Evolutionary conservation across 2,888 invertebrate species (phyloP), one percentile per base, ranked within the genome.

Genomic region (Ommatoiulus sabulosus): DNA sequence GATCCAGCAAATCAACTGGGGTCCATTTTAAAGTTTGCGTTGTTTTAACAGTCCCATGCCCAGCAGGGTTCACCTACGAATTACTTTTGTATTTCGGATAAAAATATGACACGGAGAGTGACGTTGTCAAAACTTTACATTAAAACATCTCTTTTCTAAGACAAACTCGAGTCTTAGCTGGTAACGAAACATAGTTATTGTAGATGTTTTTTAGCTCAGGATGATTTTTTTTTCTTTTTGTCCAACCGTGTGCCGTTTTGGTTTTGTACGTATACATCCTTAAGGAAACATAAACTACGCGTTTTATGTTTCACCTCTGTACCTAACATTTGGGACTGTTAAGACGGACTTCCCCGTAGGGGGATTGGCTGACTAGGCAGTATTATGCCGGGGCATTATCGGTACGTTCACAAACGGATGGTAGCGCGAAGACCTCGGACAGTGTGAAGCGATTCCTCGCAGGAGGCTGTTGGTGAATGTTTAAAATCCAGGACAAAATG

Each of bases 291-390:
- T 72, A 24, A 17, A 63, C 63, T n/a, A n/a, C 0, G 8, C 48
- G 20, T 7, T 72, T 72, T 63, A 17, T 72, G 72, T 72, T 72
- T 72, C 72, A 52, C 72, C 24, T 7, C 20, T 72, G 72, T 72
- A 72, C 72, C 72, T 72, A 72, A 72, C 72, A 72, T 72, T 72
- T 72, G 72, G 72, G 72, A 72, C 72, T 72, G 72, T n/a, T 72
- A 72, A 72, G 72, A 24, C 72, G 20, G 57, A 63, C n/a, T 17
- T 63, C 7, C 57, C 57, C 57, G 57, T 7, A 5, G 63, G 63
- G 63, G 17, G 20, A 20, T n/a, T 72, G 20, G 20, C 7, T 4
- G 20, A 20, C 20, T 24, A 7, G 72, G 72, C 72, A 20, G 20
- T 72, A 52, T 20, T 72, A 72, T 72, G 72, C 72, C 72, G 72